phyloP scores from a whole-genome alignment of 1,140 invertebrate species.

The Aleiodes sp. region DNA sequence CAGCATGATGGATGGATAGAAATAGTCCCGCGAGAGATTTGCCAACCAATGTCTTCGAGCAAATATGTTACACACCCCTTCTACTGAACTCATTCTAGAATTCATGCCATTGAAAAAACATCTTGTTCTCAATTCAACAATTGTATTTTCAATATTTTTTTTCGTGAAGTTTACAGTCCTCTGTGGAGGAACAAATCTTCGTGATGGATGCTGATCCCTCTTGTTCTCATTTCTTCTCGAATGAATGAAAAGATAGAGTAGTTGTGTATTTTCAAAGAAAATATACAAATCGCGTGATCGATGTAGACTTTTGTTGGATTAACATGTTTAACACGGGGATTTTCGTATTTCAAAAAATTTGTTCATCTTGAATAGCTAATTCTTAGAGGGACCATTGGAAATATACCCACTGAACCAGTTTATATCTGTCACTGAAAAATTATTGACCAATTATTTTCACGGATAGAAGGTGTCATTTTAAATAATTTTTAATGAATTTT shows the following conservation, averaged over 20 bases:
- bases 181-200: background rate
- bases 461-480: background rate
- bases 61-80: background rate
- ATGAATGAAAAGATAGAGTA: background rate
- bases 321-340: background rate
- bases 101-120: background rate
- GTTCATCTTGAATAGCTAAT: background rate
- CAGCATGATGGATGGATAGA: conserved; percentile 50
- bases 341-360: conserved; percentile 8
- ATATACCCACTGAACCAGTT: too few relatives aligned
- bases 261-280: conserved; percentile 8
- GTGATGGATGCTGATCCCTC: conserved; percentile 24
- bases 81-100: background rate
- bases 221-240: background rate
- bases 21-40: conserved; percentile 9
- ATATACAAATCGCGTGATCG: conserved; percentile 21
- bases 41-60: background rate
- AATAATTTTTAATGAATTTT: conserved; percentile 13
- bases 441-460: background rate
- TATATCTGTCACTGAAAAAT: too few relatives aligned
- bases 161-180: background rate
- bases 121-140: background rate
- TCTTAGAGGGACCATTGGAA: too few relatives aligned
- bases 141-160: background rate
- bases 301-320: conserved; percentile 18